phyloP scores from a whole-genome alignment of 2,888 invertebrate species.

The Pegoplata infirma region DNA sequence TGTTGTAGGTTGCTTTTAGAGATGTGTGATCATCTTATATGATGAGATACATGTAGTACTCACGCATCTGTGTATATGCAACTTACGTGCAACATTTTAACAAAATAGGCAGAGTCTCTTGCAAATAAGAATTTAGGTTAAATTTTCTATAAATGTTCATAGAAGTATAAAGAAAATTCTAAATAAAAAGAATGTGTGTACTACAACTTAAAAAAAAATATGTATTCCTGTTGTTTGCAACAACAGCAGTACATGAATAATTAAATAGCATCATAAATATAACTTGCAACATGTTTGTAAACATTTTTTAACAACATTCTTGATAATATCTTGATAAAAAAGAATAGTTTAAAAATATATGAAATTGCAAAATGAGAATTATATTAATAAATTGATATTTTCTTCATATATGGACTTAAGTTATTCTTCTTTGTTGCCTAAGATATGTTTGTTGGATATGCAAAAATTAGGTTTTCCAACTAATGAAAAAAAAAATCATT shows the following conservation, averaged over 20 bases:
- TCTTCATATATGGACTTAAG: too few relatives aligned
- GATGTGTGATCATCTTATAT: slow-evolving; percentile 33
- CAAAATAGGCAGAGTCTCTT: slow-evolving; percentile 3
- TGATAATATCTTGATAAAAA: neutral
- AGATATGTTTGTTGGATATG: too few relatives aligned
- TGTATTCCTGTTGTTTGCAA: neutral
- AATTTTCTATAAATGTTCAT: slow-evolving; percentile 23
- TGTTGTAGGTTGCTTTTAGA: slow-evolving; percentile 7
- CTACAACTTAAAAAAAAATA: neutral
- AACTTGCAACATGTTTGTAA: neutral
- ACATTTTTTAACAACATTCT: neutral
- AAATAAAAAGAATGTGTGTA: neutral
- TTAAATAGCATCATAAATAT: neutral
- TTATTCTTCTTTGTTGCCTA: too few relatives aligned
- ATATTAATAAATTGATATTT: too few relatives aligned
- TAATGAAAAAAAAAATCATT: too few relatives aligned
- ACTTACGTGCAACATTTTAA: slow-evolving; percentile 10
- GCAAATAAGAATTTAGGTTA: slow-evolving; percentile 50
- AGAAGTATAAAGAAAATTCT: neutral
- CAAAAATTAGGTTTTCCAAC: too few relatives aligned
- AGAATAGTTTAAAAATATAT: neutral
- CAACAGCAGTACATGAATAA: neutral
- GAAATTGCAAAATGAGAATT: neutral
- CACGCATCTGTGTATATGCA: neutral
- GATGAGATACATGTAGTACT: slow-evolving; percentile 5